These are phyloP conservation scores for Tragelaphus oryx DNA, from an alignment of 2,797 vertebrate species.

Conservation along the genomic window DNA sequence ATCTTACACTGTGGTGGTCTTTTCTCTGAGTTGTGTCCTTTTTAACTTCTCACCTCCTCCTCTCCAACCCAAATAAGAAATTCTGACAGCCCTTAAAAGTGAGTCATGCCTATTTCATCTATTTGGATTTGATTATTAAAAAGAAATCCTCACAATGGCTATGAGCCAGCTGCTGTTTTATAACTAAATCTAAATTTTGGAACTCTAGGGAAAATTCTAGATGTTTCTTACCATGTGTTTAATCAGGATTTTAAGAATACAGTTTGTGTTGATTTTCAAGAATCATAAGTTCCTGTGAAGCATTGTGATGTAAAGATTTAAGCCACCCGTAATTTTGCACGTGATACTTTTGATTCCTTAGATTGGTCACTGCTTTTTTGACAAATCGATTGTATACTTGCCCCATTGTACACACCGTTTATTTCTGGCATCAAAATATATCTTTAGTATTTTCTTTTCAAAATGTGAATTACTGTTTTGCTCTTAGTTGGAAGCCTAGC, in stretches of 20 bases:
- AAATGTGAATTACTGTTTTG: slow-evolving; percentile 47
- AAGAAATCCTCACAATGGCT: background rate
- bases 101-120: slow-evolving; percentile 13
- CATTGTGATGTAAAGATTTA: slow-evolving; percentile 25
- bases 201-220: background rate
- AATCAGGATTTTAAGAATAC: background rate
- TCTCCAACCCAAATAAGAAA: slow-evolving; percentile 23
- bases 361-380: background rate
- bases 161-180: background rate
- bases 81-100: slow-evolving; percentile 11
- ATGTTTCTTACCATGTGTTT: background rate
- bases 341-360: slow-evolving; percentile 5
- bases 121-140: slow-evolving; percentile 53
- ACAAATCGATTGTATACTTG: background rate
- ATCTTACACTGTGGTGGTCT: background rate
- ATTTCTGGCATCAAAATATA: slow-evolving; percentile 26
- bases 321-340: background rate
- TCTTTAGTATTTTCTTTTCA: slow-evolving; percentile 37
- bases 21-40: slow-evolving; percentile 35
- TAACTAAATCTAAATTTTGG: slow-evolving; percentile 20
- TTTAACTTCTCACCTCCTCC: background rate
- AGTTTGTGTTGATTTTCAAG: slow-evolving; percentile 34
- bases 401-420: slow-evolving; percentile 8
- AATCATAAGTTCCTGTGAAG: slow-evolving; percentile 8
- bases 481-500: slow-evolving; percentile 49